Evolutionary conservation across 2,888 invertebrate species (phyloP), one percentile per base, ranked within the genome.

Genomic region (Aplocera efformata): DNA sequence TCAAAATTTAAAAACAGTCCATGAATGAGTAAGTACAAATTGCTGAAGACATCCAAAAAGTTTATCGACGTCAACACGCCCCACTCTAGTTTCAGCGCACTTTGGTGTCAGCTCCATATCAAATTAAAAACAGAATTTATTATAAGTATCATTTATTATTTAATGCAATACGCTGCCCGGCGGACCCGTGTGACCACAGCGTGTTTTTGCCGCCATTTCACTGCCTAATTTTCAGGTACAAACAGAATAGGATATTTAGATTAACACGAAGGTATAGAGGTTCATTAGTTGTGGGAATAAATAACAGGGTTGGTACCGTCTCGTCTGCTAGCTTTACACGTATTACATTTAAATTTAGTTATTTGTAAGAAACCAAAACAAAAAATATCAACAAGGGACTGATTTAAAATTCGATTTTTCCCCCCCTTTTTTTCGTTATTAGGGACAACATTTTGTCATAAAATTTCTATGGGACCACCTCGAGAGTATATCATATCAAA

Each of bases 61-160:
- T 7, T 34, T 25, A 44, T 50, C 45, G 52, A 49, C 28, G 49
- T 42, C 42, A 39, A 36, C 45, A 47, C 21, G 33, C 3, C 25
- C 35, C 39, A 36, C 26, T 22, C 38, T 45, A 42, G 33, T 34
- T 29, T 31, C 42, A 42, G 47, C 33, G 53, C 66, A 60, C 63
- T 70, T 66, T 66, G 64, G 61, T 63, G 63, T 66, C 64, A 64
- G 63, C 57, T 62, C 56, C 62, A 67, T 68, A 76, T 75, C 68
- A 78, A 81, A 85, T 84, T 84, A 81, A 84, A 85, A 86, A 84
- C 79, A 63, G 84, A 86, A 85, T 86, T 77, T 77, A 77, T 84
- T 77, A 86, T 80, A 78, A 77, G 73, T 70, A 69, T 68, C 71
- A 74, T 85, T 79, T 80, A 83, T 80, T 77, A 85, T 84, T 81